Percentiles rank a stretch among this genome's conserved stretches.
phyloP scores from a whole-genome alignment of 2,797 vertebrate species.

The Martes flavigula region DNA sequence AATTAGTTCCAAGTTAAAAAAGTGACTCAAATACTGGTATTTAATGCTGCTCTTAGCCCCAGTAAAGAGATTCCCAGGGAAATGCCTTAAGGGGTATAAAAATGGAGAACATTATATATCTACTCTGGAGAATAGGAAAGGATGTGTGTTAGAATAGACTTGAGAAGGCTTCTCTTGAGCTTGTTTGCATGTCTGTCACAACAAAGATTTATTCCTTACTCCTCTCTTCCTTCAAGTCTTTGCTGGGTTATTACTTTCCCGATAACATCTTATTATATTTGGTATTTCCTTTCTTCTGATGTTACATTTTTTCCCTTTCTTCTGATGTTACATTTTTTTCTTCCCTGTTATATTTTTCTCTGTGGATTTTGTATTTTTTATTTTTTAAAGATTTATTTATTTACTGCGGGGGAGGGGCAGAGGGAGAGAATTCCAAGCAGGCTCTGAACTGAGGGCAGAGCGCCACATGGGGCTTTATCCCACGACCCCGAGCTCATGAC shows the following conservation, averaged over 20 bases:
- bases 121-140: neutral
- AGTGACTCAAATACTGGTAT: neutral
- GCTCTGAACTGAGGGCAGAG: neutral
- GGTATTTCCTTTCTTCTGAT: neutral
- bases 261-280: neutral
- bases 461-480: neutral
- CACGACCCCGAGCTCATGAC: neutral
- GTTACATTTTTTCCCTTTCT: neutral
- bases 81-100: neutral
- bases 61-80: neutral
- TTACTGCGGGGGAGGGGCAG: neutral
- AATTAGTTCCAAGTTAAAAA: neutral
- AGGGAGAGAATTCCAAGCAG: neutral
- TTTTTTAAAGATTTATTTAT: neutral
- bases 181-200: neutral
- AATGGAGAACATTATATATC: neutral
- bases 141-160: neutral
- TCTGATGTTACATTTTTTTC: neutral
- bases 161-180: neutral
- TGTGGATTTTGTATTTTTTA: neutral
- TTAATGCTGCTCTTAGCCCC: neutral
- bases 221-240: neutral
- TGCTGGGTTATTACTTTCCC: neutral
- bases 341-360: neutral
- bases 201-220: neutral